A percentile compares a stretch with the other conserved stretches of the same genome.
These are phyloP conservation scores for Gerris buenoi DNA, from an alignment of 1,140 invertebrate genomes.

Conservation along the genomic window DNA sequence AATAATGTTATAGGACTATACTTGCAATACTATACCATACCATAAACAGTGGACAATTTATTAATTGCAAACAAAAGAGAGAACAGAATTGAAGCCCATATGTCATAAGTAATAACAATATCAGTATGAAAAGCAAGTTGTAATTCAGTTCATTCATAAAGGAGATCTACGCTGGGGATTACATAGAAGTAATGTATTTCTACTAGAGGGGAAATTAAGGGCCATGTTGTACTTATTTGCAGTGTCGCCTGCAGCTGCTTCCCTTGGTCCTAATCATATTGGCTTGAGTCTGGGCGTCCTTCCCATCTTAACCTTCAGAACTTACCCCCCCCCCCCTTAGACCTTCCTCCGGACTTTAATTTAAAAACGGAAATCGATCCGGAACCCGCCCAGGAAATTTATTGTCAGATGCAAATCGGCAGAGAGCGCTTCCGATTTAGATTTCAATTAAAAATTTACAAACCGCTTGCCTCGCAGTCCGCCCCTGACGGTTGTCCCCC, in stretches of 20 bases:
- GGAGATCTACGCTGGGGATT: no score
- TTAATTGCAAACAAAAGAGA: no score
- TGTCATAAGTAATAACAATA: no score
- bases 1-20: no score
- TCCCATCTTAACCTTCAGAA: no score
- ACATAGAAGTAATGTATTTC: no score
- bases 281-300: background rate
- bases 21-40: no score
- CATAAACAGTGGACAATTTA: no score
- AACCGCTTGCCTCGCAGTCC: background rate
- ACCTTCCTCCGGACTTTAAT: background rate
- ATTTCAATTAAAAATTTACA: background rate
- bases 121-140: no score
- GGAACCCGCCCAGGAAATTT: background rate
- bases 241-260: background rate
- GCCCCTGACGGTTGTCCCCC: no score
- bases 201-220: background rate
- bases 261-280: background rate
- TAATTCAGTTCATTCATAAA: no score
- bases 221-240: background rate
- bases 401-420: background rate
- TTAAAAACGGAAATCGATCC: background rate
- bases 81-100: no score
- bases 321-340: background rate
- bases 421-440: background rate